Evolutionary conservation across 1,140 invertebrate species (phyloP).

Genomic region (Triops cancriformis): DNA sequence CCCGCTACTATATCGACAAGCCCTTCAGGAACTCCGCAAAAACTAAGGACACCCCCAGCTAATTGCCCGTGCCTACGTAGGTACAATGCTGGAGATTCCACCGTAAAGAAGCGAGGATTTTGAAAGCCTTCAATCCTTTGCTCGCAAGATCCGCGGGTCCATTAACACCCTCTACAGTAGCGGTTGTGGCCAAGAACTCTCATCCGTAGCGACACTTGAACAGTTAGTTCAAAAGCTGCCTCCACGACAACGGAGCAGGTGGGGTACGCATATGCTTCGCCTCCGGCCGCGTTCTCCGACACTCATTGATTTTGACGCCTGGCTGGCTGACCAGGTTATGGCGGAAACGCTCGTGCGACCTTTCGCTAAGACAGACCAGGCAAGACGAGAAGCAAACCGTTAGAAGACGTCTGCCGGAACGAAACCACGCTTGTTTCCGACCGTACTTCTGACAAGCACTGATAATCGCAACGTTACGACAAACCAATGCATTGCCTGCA

Average conservation of each 20-base stretch:
- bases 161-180: neutral
- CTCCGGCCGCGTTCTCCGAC: neutral
- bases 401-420: neutral
- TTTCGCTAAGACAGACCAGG: neutral
- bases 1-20: conserved; percentile 16
- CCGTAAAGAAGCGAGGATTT: neutral
- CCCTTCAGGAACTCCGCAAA: conserved; percentile 15
- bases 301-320: conserved; percentile 13
- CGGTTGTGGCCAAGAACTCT: neutral
- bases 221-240: conserved; percentile 1
- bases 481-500: neutral
- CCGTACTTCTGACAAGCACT: neutral
- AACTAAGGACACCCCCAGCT: conserved; percentile 23
- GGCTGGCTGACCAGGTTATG: neutral
- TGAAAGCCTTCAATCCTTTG: neutral
- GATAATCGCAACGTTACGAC: neutral
- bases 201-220: neutral
- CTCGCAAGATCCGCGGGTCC: neutral
- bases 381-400: neutral
- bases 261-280: conserved; percentile 8
- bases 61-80: neutral
- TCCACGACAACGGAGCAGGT: neutral
- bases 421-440: neutral
- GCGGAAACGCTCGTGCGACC: conserved; percentile 8
- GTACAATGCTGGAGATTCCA: neutral